Percentiles rank a stretch among this genome's conserved stretches.
phyloP scores from a whole-genome alignment of 2,113 vertebrate species.

The Myotis yumanensis region DNA sequence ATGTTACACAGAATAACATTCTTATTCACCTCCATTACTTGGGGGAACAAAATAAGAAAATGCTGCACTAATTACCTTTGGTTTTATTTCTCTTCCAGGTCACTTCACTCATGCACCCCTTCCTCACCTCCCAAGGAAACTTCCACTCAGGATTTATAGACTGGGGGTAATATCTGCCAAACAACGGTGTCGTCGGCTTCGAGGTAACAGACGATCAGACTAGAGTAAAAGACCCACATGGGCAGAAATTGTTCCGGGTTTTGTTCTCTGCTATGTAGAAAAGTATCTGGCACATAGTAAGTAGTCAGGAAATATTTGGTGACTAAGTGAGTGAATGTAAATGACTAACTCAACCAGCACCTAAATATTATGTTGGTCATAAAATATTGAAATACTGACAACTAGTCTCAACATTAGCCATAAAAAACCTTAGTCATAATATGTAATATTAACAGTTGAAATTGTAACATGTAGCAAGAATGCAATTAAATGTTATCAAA shows the following conservation, averaged over 20 bases:
- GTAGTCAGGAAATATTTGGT: background rate
- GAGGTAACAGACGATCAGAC: background rate
- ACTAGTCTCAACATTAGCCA: background rate
- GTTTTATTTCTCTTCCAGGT: background rate
- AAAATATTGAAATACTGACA: background rate
- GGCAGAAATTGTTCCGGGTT: background rate
- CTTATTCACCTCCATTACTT: background rate
- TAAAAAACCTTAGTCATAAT: background rate
- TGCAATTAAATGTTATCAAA: slow-evolving; percentile 7
- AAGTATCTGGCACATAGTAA: background rate
- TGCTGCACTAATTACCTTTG: background rate
- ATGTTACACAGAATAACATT: background rate
- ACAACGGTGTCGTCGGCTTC: background rate
- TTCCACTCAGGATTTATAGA: background rate
- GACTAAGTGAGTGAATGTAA: background rate
- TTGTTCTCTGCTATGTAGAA: background rate
- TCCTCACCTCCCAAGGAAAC: background rate
- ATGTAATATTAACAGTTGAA: background rate
- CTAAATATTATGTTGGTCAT: background rate
- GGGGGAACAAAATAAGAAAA: background rate
- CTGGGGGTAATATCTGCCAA: background rate
- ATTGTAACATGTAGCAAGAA: background rate
- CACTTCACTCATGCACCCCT: background rate
- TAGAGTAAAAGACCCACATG: background rate
- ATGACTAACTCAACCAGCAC: background rate